Base-by-base conservation (phyloP, 2,113 vertebrate genomes). In the Halcyon malimbica region DNA sequence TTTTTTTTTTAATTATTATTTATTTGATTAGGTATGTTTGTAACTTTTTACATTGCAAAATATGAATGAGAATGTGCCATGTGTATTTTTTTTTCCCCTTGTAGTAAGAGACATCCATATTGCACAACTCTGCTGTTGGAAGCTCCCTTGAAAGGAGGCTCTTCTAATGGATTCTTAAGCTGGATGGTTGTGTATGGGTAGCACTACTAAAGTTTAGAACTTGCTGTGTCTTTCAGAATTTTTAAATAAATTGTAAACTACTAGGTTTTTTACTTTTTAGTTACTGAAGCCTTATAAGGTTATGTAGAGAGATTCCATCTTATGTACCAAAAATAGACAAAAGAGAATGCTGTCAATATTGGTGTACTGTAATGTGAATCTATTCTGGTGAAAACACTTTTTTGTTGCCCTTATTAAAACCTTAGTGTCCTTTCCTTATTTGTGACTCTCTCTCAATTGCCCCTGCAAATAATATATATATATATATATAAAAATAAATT, bases 1-100 rank as follows among this genome's bases (percentile, higher is more conserved):
- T 24, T 24, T 67, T 97, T 39, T 63, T 63, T 98, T 98, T 98
- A 84, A 62, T 98, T 97, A 97, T 98, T 99, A 99, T 99, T 99
- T 99, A 99, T 99, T 99, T 98, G 98, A 95, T 97, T 99, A 98
- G 98, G 90, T 98, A 98, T 98, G 98, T 98, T 98, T 98, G 98
- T 98, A 97, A 98, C 97, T 98, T 98, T 97, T 98, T 98, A 98
- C 97, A 98, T 98, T 97, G 98, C 96, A 96, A 95, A 97, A 97
- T 97, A 98, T 92, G 97, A 97, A 97, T 97, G 98, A 98, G 98
- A 98, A 98, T 98, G 98, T 98, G 98, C 98, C 98, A 97, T 98
- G 98, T 98, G 96, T 97, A 97, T 89, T 97, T 96, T 89, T 83
- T 97, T 95, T 97, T 93, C 8, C 41, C 85, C 81, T 97, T 90